Conservation (phyloP, 2,113 vertebrate genomes). For the Nerophis lumbriciformis region DNA sequence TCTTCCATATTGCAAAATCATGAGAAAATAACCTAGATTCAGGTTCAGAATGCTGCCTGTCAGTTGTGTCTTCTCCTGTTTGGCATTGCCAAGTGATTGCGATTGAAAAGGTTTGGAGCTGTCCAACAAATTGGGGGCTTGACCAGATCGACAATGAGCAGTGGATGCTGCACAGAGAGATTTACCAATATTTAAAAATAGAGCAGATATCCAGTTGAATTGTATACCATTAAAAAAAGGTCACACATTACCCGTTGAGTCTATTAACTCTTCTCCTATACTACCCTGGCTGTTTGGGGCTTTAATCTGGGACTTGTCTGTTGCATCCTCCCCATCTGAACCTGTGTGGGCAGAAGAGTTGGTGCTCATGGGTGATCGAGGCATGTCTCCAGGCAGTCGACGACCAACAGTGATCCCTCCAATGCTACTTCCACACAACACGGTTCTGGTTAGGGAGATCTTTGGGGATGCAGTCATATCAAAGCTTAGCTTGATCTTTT, state of each 20-base stretch:
- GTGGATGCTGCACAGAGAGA: conserved; percentile 75
- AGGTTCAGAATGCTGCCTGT: conserved; percentile 96
- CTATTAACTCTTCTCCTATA: conserved; percentile 88
- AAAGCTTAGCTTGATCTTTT: conserved; percentile 94
- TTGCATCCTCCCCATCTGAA: conserved; percentile 87
- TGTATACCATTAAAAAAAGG: background rate
- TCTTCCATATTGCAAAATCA: background rate
- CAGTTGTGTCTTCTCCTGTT: conserved; percentile 80
- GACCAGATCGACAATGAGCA: conserved; percentile 74
- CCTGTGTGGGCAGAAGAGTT: conserved; percentile 94
- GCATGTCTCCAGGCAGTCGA: conserved; percentile 83
- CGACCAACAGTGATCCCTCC: conserved; percentile 68
- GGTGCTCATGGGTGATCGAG: conserved; percentile 93
- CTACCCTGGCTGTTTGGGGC: conserved; percentile 81
- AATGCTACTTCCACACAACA: conserved; percentile 62
- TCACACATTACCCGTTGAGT: conserved; percentile 77
- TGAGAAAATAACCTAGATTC: conserved; percentile 82
- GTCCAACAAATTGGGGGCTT: conserved; percentile 79
- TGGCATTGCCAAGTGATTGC: conserved; percentile 76
- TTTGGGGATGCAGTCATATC: conserved; percentile 94
- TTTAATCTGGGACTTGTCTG: conserved; percentile 81
- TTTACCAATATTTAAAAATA: background rate
- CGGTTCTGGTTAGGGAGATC: conserved; percentile 82
- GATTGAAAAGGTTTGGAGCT: conserved; percentile 88
- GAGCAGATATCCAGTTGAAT: background rate